Evolutionary conservation across 2,888 invertebrate genomes (phyloP), one percentile per base, ranked within the genome.

Genomic region (Cosmia pyralina): DNA sequence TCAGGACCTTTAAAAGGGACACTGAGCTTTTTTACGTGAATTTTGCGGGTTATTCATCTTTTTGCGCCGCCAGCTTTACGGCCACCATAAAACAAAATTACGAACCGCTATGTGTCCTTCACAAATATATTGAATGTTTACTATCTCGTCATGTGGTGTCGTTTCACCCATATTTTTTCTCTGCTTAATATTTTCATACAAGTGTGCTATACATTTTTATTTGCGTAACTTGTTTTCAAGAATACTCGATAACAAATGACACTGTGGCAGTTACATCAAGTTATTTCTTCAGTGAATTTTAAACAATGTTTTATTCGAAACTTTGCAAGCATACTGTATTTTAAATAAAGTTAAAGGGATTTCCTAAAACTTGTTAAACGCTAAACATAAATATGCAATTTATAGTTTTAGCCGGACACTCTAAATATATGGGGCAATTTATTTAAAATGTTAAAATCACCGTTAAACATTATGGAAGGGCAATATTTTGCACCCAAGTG

Each of bases 51-150:
- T 52, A 53, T 77, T 69, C 75, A 72, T 74, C 11, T 63, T 72
- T 79, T 75, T 72, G 62, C 28, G 59, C n/a, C 52, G 44, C 2
- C 28, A 48, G 38, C 10, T 67, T 83, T 77, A 74, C 50, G 65
- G 50, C 19, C 19, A 58, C 15, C 67, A 66, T 85, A 81, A 85
- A 81, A 76, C 22, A 53, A 77, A 57, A 72, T 72, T 71, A 69
- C 52, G 63, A 50, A 72, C 68, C 71, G 67, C 59, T 58, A 22
- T 53, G 44, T 77, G 60, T 73, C 72, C 72, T 75, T 65, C 28
- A 53, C 69, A 60, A 69, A 81, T 67, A 72, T 60, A 78, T 84
- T 81, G 69, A 73, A 83, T 79, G 77, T 75, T 74, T 73, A 72
- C 46, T 53, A 41, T 46, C 53, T n/a, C 46, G 60, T 52, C 69